Percentiles rank a stretch among this genome's conserved stretches.
These are phyloP conservation scores for Periparus ater DNA, from an alignment of 2,797 vertebrate genomes.

Conservation along the genomic window DNA sequence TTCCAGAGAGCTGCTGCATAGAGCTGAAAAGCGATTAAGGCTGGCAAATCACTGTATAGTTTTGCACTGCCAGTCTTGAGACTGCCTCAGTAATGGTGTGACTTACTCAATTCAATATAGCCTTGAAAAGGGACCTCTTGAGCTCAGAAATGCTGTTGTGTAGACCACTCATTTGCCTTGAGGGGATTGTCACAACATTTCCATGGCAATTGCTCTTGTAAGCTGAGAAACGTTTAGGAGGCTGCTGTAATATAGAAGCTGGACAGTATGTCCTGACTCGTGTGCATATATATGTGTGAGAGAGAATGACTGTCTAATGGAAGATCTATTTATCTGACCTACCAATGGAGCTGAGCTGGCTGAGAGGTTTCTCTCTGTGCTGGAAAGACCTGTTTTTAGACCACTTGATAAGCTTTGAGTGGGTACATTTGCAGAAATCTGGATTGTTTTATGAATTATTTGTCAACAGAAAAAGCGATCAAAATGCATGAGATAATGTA, in stretches of 20 bases:
- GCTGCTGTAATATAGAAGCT: slow-evolving; percentile 23
- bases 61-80: slow-evolving; percentile 62
- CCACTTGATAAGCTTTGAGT: background rate
- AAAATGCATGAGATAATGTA: slow-evolving; percentile 28
- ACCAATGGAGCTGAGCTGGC: background rate
- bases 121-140: slow-evolving; percentile 61
- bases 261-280: background rate
- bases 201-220: slow-evolving; percentile 57
- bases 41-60: slow-evolving; percentile 66
- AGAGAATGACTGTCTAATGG: background rate
- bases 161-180: slow-evolving; percentile 53
- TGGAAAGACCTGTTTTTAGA: background rate
- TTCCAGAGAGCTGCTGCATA: slow-evolving; percentile 64
- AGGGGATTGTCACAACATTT: slow-evolving; percentile 59
- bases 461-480: background rate
- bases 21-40: slow-evolving; percentile 70
- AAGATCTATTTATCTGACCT: background rate
- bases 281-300: background rate
- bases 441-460: slow-evolving; percentile 34
- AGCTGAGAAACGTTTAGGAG: slow-evolving; percentile 48
- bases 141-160: slow-evolving; percentile 64
- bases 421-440: slow-evolving; percentile 1
- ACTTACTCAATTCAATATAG: slow-evolving; percentile 64
- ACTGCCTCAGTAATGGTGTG: slow-evolving; percentile 46
- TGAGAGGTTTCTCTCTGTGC: background rate